Percentiles rank a stretch among this genome's conserved stretches.
These are phyloP conservation scores for Subanguina moxae DNA, from an alignment of 1,140 invertebrate genomes.

Conservation along the genomic window DNA sequence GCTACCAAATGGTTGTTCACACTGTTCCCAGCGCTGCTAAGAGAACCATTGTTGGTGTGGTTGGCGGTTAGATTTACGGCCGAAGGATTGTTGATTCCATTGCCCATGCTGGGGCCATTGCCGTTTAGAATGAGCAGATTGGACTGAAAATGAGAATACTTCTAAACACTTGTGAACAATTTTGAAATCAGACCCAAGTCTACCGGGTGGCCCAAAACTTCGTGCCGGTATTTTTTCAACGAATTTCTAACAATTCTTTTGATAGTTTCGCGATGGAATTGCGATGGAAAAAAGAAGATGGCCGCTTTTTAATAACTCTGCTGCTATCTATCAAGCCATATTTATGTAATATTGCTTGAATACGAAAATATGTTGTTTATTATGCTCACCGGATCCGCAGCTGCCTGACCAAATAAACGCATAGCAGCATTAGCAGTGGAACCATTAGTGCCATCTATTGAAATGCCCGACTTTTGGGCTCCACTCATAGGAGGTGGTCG, in stretches of 20 bases:
- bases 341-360: too few relatives aligned
- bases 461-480: neutral
- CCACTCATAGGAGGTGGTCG: neutral
- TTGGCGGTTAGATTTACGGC: neutral
- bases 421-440: neutral
- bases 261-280: too few relatives aligned
- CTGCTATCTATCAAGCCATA: too few relatives aligned
- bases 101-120: neutral
- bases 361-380: too few relatives aligned
- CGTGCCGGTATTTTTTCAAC: too few relatives aligned
- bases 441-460: neutral
- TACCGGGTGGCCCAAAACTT: too few relatives aligned
- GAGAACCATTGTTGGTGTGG: neutral
- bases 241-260: too few relatives aligned
- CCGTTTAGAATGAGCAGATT: constrained; percentile 58
- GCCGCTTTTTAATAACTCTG: too few relatives aligned
- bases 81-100: neutral
- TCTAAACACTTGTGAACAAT: too few relatives aligned
- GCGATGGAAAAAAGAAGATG: too few relatives aligned
- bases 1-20: constrained; percentile 18
- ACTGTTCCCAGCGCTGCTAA: neutral
- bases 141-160: too few relatives aligned
- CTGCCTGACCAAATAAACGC: neutral
- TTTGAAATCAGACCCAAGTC: too few relatives aligned
- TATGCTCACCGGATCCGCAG: constrained; percentile 14